These are phyloP conservation scores for Trisateles emortualis DNA, from an alignment of 2,888 invertebrate species.

Conservation along the genomic window DNA sequence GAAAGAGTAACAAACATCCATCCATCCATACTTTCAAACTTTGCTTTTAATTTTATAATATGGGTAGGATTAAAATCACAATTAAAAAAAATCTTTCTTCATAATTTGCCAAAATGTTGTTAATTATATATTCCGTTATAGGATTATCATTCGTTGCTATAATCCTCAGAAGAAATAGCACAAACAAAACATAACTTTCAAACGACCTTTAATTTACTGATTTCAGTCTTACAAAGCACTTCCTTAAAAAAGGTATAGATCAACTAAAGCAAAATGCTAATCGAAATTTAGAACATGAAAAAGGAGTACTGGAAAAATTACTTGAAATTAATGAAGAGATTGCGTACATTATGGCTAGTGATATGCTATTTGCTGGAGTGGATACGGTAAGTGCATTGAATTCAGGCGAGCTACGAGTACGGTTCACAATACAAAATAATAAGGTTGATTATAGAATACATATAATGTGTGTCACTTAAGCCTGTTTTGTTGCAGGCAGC, in stretches of 20 bases:
- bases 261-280: slow-evolving; percentile 46
- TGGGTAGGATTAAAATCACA: too few relatives aligned
- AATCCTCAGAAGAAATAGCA: too few relatives aligned
- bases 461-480: neutral
- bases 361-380: slow-evolving; percentile 89
- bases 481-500: slow-evolving; percentile 76
- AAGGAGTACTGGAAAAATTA: slow-evolving; percentile 88
- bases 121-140: too few relatives aligned
- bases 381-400: slow-evolving; percentile 86
- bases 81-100: too few relatives aligned
- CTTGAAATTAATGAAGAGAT: slow-evolving; percentile 85
- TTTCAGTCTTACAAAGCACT: slow-evolving; percentile 55
- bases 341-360: slow-evolving; percentile 89
- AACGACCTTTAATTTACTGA: too few relatives aligned
- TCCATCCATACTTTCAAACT: too few relatives aligned
- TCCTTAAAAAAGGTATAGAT: slow-evolving; percentile 57
- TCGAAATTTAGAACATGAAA: slow-evolving; percentile 60
- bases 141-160: too few relatives aligned
- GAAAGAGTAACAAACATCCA: too few relatives aligned
- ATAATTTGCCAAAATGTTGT: too few relatives aligned
- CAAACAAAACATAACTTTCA: too few relatives aligned
- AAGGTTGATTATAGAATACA: neutral
- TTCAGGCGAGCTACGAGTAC: neutral
- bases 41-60: too few relatives aligned
- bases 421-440: neutral